Evolutionary conservation across 53 echinoderm and acorn worm species (phyloP).

Genomic region (Luidia sarsii): DNA sequence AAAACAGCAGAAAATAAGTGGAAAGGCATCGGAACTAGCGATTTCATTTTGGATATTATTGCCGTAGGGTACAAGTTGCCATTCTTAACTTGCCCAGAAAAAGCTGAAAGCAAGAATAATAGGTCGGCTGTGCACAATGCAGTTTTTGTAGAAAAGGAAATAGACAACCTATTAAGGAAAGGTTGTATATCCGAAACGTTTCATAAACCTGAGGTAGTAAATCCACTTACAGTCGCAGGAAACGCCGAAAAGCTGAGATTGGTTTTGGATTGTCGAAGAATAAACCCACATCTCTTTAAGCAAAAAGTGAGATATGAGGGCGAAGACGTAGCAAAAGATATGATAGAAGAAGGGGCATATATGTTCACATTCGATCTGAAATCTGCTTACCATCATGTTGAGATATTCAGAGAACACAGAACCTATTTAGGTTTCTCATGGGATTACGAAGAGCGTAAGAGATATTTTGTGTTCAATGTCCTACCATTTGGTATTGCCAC

Average conservation of each 20-base stretch:
- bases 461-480: constrained; percentile 24
- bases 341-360: not conserved
- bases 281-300: constrained; percentile 28
- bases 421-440: constrained; percentile 43
- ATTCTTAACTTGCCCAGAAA: too few relatives aligned
- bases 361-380: constrained; percentile 37
- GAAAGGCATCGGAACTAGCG: too few relatives aligned
- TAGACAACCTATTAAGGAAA: too few relatives aligned
- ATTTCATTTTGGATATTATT: too few relatives aligned
- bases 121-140: too few relatives aligned
- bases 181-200: too few relatives aligned
- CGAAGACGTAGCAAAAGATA: not conserved
- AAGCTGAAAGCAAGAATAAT: too few relatives aligned
- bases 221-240: too few relatives aligned
- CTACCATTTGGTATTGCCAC: constrained; percentile 43
- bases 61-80: too few relatives aligned
- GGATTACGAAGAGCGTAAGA: not conserved
- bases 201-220: too few relatives aligned
- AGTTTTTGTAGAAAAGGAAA: too few relatives aligned
- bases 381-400: constrained; percentile 50
- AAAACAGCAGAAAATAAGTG: too few relatives aligned
- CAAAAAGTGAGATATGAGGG: constrained; percentile 20
- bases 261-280: constrained; percentile 37
- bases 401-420: constrained; percentile 33
- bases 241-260: constrained; percentile 31